These are phyloP conservation scores for Chrysaora quinquecirrha DNA, from an alignment of 30 jellyfish, hydroid and myxozoan genomes.

Conservation along the genomic window DNA sequence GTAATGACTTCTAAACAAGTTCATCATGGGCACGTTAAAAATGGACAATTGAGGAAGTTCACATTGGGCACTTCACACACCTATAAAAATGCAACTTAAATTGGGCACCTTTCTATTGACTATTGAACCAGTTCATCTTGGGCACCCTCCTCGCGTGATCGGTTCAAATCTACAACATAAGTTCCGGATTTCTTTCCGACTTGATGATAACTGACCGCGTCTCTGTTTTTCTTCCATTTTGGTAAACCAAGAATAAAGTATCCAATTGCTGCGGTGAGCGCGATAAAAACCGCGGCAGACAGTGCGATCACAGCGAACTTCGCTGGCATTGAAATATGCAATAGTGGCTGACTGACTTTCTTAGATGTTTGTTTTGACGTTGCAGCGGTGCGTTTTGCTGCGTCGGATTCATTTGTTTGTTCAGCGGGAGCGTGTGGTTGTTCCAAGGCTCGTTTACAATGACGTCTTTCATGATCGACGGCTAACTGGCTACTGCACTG, in stretches of 20 bases:
- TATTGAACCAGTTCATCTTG: slow-evolving; percentile 17
- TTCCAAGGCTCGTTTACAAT: slow-evolving; percentile 81
- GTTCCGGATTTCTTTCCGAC: slow-evolving; percentile 41
- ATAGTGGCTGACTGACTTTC: slow-evolving; percentile 52
- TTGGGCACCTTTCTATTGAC: too few species aligned
- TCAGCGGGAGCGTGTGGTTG: background rate
- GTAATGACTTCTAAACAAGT: too few species aligned
- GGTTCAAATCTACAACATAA: slow-evolving; percentile 43
- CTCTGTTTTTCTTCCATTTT: background rate
- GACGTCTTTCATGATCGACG: slow-evolving; percentile 78
- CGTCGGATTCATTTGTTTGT: background rate
- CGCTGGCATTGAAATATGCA: slow-evolving; percentile 85
- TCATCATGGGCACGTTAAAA: too few species aligned
- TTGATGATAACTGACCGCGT: slow-evolving; percentile 42
- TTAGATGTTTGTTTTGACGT: background rate
- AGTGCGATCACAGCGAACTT: slow-evolving; percentile 85
- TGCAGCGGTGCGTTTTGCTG: background rate
- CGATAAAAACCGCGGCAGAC: slow-evolving; percentile 77
- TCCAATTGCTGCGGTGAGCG: slow-evolving; percentile 85
- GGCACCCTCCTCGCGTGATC: slow-evolving; percentile 35
- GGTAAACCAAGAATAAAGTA: slow-evolving; percentile 84
- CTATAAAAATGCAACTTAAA: too few species aligned
- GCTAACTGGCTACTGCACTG: slow-evolving; percentile 56
- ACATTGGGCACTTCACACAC: too few species aligned
- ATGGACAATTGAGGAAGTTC: too few species aligned